These are phyloP conservation scores for Apostichopus leukothele DNA, from an alignment of 53 echinoderm and acorn worm genomes.

Conservation along the genomic window DNA sequence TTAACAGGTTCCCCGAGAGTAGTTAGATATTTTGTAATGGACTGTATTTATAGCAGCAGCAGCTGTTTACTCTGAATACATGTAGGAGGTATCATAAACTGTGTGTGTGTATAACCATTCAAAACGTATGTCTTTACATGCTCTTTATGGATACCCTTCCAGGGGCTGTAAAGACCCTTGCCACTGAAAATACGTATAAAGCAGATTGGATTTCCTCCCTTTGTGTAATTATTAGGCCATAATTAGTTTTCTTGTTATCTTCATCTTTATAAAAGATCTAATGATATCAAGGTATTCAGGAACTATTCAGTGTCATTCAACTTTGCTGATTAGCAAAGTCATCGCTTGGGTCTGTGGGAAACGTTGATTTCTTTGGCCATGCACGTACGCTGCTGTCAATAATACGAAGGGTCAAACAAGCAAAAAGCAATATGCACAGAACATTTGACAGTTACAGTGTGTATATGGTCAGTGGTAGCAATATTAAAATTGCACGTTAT, in stretches of 20 bases:
- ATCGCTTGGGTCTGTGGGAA: no score
- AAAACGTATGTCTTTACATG: background rate
- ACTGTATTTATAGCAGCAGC: no score
- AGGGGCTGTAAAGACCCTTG: background rate
- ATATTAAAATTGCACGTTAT: no score
- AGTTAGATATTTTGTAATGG: no score
- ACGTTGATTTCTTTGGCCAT: no score
- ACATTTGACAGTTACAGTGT: no score
- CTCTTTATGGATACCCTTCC: background rate
- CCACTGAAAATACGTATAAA: background rate
- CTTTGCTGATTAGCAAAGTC: background rate
- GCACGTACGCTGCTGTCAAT: no score
- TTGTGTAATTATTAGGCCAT: slow-evolving; percentile 26
- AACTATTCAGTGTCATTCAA: background rate
- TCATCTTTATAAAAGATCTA: background rate
- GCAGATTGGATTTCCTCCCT: background rate
- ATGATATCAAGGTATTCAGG: background rate
- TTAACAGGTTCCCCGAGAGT: no score
- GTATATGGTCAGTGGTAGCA: no score
- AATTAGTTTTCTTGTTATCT: slow-evolving; percentile 10
- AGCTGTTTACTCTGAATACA: background rate
- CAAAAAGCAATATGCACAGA: no score
- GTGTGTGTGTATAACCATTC: background rate
- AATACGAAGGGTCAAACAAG: no score
- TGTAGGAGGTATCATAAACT: background rate